Evolutionary conservation across 2,888 invertebrate genomes (phyloP), one percentile per base, ranked within the genome.

Genomic region (Hanleya hanleyi): DNA sequence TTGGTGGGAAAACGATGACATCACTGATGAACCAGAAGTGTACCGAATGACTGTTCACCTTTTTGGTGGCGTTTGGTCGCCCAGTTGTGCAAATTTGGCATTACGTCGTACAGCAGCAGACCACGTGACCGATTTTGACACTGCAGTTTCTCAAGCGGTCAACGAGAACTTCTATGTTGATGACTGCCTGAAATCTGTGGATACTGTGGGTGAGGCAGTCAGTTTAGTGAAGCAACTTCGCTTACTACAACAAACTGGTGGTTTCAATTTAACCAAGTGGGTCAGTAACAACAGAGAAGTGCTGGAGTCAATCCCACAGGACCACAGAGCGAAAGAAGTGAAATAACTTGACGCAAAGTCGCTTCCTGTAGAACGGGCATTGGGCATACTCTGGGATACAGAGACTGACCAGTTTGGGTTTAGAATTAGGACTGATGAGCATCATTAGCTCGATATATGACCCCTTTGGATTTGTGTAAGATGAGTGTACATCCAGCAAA

Each of bases 141-240:
- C 3, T 15, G 35, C 18, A 3, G 36, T 32, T 4, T 1, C 4
- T 2, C 4, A 57, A 29, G 70, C 32, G 2, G 32, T 57, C 2
- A 15, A 57, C 29, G 29, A 29, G 57, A 57, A 57, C 57, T 57
- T 57, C 9, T 77, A 77, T 37, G 70, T 77, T 61, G 77, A 77
- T 41, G 75, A 77, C 57, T 49, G 36, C 26, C 49, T 77, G 73
- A 71, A 75, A 9, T 78, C 78, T 26, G 67, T 75, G 12, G 3
- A 12, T 4, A 67, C 5, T 51, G 69, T 70, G 7, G 47, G 38
- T 35, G 29, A 68, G 47, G 77, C 68, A 15, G 71, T 77, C n/a
- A 35, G 37, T n/a, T 57, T 76, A 35, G 65, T 68, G 33, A 29
- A 62, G 32, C 37, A 75, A 33, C 36, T 77, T 7, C 67, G 67